Percentiles rank a stretch among this genome's conserved stretches.
These are phyloP conservation scores for Proctacanthus coquilletti DNA, from an alignment of 1,140 invertebrate species.

Conservation along the genomic window DNA sequence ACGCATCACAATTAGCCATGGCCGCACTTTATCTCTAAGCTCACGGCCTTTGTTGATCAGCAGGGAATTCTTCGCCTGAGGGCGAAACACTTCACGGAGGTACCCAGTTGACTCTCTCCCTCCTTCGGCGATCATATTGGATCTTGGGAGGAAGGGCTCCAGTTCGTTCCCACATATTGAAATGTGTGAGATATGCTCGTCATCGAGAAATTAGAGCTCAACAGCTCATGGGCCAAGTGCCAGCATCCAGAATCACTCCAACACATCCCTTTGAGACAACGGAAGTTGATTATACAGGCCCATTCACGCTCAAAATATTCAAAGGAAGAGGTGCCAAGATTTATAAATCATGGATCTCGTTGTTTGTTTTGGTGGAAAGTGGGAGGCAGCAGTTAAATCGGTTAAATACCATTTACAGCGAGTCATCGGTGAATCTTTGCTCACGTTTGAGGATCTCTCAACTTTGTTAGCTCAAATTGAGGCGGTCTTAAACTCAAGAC, in stretches of 20 bases:
- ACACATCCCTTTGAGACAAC: too few species aligned
- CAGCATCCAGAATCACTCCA: constrained; percentile 2
- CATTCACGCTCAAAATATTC: too few species aligned
- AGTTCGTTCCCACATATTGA: too few species aligned
- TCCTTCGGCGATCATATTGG: not conserved
- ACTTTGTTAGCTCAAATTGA: constrained; percentile 16
- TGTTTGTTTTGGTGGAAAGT: constrained; percentile 18
- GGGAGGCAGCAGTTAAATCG: constrained; percentile 16
- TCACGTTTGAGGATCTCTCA: constrained; percentile 14
- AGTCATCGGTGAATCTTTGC: constrained; percentile 9
- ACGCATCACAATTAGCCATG: constrained; percentile 13
- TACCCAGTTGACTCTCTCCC: not conserved
- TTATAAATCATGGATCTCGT: too few species aligned
- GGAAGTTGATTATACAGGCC: too few species aligned
- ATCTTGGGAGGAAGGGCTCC: constrained; percentile 1
- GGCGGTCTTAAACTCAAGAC: constrained; percentile 16
- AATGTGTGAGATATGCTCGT: too few species aligned
- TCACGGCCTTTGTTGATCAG: not conserved
- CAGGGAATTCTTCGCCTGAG: not conserved
- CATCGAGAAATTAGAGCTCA: too few species aligned
- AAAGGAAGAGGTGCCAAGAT: too few species aligned
- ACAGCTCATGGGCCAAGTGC: constrained; percentile 5
- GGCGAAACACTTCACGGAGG: constrained; percentile 1
- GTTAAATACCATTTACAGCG: constrained; percentile 14
- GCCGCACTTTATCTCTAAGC: constrained; percentile 5